Base-by-base conservation (phyloP, 1,140 invertebrate species). In the Cotesia vestalis region DNA sequence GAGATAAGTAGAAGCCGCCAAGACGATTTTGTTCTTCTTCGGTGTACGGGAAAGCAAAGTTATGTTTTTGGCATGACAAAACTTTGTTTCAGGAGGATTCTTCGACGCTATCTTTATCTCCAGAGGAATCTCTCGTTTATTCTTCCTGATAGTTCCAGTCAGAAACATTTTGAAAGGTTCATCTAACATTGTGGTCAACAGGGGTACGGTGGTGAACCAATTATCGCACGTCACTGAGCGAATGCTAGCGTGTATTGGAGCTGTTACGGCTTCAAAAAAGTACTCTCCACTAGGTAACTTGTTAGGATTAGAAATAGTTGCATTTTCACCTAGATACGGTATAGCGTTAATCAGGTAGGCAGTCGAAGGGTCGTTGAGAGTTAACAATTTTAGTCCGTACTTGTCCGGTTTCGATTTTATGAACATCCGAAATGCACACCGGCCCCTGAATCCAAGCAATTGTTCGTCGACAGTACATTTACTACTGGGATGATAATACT, bases 101-200 rank as follows among this genome's bases (percentile, higher is more conserved):
- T 20, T 51, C 67, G 14, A 20, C 3, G 75, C 67, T 5, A 73
- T 17, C 62, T 73, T 77, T 66, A 77, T 72, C 27, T 76, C 77
- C 14, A 27, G 17, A 20, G 80, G 78, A 40, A 82, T 76, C 70
- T 83, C 70, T 59, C 63, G 61, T 67, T 83, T 81, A 69, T 83
- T 80, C 73, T 80, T 81, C 71, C 80, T 36, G 5, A 83, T 71
- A n/a, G 80, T 83, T 38, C 78, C 80, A n/a, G 79, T 76, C 27
- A 78, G 46, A 14, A 74, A 79, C 4, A 83, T 55, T 40, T 78
- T 73, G 57, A 78, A 73, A 17, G 63, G 52, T 27, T 55, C 51
- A 46, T 78, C 67, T 12, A 76, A 38, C 53, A 82, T 67, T 40
- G 66, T 73, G 72, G 79, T 66, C 3, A 77, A 73, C 11, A 83